Evolutionary conservation across 64 coral and sea anemone genomes (phyloP).

Genomic region (Pocillopora verrucosa): DNA sequence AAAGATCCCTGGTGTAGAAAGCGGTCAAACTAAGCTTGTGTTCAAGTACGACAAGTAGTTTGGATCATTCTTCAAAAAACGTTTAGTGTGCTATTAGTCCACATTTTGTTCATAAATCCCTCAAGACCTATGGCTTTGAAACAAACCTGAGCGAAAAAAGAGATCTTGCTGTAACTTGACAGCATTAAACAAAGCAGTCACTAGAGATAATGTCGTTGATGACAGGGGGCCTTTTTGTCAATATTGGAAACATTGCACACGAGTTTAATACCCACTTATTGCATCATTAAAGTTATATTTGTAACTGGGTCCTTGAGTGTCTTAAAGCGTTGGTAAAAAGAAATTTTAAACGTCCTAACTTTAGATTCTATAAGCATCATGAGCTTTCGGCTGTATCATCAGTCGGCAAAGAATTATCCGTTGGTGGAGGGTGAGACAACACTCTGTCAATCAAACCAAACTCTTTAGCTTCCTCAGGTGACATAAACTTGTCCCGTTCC

Average conservation of each 20-base stretch:
- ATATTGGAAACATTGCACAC: too few relatives aligned
- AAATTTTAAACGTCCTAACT: neutral
- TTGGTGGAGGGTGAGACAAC: conserved; percentile 75
- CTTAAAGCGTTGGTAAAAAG: neutral
- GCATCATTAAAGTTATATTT: neutral
- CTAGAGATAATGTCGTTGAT: too few relatives aligned
- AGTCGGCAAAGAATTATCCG: neutral
- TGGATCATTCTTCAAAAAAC: neutral
- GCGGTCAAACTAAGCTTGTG: conserved; percentile 63
- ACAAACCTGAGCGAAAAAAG: too few relatives aligned
- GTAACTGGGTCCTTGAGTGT: neutral
- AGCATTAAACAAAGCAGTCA: too few relatives aligned
- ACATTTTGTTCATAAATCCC: too few relatives aligned
- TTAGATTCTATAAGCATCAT: neutral
- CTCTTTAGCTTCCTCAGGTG: conserved; percentile 89
- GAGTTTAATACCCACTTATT: too few relatives aligned
- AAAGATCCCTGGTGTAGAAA: conserved; percentile 38
- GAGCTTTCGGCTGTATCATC: neutral
- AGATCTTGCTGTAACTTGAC: too few relatives aligned
- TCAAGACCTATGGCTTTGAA: too few relatives aligned
- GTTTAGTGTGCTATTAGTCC: neutral
- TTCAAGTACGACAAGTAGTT: conserved; percentile 34
- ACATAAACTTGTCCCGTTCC: conserved; percentile 97
- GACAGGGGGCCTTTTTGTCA: too few relatives aligned
- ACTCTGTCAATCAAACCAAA: conserved; percentile 98